Conservation (phyloP, 1,140 invertebrate genomes). For the Euura saliciscinereae region DNA sequence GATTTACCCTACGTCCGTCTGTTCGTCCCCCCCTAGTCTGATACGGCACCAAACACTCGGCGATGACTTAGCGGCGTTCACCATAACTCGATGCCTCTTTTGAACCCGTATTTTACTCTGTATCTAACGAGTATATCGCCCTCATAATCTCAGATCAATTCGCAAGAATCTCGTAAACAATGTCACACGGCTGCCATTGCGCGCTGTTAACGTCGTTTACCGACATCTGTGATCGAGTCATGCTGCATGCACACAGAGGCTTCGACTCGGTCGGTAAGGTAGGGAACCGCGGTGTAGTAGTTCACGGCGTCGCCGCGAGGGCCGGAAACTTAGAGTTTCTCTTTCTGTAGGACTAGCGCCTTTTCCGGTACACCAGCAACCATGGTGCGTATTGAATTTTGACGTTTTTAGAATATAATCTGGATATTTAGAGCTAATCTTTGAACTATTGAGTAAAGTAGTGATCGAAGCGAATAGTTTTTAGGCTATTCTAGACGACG, state of each 20-base stretch:
- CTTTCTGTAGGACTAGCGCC: constrained; percentile 20
- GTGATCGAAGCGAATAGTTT: neutral
- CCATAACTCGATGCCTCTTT: too few species aligned
- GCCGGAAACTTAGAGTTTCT: constrained; percentile 26
- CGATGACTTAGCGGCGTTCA: neutral
- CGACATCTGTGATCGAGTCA: neutral
- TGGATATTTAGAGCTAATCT: neutral
- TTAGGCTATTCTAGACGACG: too few species aligned
- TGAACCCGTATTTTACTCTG: too few species aligned
- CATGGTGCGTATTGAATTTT: constrained; percentile 41
- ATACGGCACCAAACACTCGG: constrained; percentile 1
- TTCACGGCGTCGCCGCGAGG: constrained; percentile 11
- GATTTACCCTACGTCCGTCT: constrained; percentile 14
- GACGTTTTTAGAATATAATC: constrained; percentile 14
- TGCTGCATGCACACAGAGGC: neutral
- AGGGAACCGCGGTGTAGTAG: neutral
- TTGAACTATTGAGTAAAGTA: neutral
- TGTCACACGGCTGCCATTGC: neutral
- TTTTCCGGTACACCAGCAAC: constrained; percentile 32
- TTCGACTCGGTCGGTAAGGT: neutral
- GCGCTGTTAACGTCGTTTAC: neutral
- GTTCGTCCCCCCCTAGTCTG: neutral
- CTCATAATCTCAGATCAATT: too few species aligned
- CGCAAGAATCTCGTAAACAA: too few species aligned
- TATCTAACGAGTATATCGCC: too few species aligned